These are phyloP conservation scores for Ammodramus savannarum DNA, from an alignment of 2,113 vertebrate genomes.

Conservation along the genomic window DNA sequence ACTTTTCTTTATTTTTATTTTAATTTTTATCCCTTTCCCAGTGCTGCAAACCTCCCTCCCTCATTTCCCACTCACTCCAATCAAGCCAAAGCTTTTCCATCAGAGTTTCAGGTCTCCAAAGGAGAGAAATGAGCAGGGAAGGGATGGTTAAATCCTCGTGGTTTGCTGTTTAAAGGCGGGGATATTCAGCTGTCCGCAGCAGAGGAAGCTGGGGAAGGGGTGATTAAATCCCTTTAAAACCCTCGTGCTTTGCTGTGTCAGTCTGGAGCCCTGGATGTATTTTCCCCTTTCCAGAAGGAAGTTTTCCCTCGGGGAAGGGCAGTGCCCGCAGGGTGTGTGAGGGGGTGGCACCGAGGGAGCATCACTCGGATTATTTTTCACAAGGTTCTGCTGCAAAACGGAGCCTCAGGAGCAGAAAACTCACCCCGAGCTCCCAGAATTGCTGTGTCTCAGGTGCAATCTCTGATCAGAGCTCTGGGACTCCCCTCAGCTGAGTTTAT, in stretches of 20 bases:
- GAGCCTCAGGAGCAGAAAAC: neutral
- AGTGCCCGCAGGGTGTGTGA: neutral
- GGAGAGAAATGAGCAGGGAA: neutral
- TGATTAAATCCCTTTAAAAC: neutral
- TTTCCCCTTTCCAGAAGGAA: neutral
- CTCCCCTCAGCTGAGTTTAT: neutral
- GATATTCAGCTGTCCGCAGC: neutral
- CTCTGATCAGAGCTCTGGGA: neutral
- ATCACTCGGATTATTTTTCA: neutral
- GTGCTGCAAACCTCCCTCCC: neutral
- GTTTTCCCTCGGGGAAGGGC: neutral
- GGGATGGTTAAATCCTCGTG: neutral
- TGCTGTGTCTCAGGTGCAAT: fast-evolving
- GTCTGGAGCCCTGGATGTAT: too few species aligned
- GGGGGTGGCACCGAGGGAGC: neutral
- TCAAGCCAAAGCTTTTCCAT: neutral
- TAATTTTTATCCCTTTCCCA: neutral
- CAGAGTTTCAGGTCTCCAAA: neutral
- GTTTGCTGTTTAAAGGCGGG: neutral
- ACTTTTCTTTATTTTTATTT: neutral
- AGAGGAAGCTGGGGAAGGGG: neutral
- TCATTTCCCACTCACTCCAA: neutral
- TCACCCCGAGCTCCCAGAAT: neutral
- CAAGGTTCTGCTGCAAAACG: neutral
- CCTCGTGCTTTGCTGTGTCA: neutral